Base-by-base conservation (phyloP, 2,797 vertebrate genomes). In the Lophius americanus region DNA sequence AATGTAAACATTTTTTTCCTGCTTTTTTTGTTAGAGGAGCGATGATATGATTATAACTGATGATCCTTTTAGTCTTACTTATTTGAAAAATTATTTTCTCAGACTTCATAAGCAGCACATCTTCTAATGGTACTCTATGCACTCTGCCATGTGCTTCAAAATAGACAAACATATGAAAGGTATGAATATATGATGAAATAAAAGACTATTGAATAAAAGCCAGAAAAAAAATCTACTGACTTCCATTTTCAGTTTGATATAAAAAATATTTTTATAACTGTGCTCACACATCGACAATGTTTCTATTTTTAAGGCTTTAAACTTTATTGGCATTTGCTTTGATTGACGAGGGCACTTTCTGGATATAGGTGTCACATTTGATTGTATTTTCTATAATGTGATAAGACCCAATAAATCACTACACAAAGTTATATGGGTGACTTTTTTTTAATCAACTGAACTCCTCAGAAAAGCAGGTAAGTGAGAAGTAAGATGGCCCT, bases 351-450 rank as follows among this genome's bases (percentile, higher is more conserved):
- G 84, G 71, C 85, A 87, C 82, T 83, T 78, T 82, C 52, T 78
- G 68, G 68, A 75, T 64, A 59, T 69, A 75, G 75, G 74, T 87
- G 85, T 91, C 85, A 83, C 73, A 82, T 85, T 85, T 87, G 94
- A 95, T 95, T 95, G 94, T 95, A 94, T 94, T 94, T 94, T 94
- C 78, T 94, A 95, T 84, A 89, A 88, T 73, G 85, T 87, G 81
- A 90, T 83, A 76, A 75, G 76, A 76, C 85, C 88, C 87, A 94
- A 93, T 88, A 91, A 87, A 91, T 79, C 60, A 87, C 47, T 75
- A 47, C 74, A 84, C 76, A 49, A 69, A 36, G 7, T 49, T 5
- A 23, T 12, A 8, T 62, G 44, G 46, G 63, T 13, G 50, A 11
- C 39, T 57, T 46, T 71, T 51, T 59, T 53, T 49, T 35, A 51